Conservation (phyloP, 2,113 vertebrate species). For the Colaptes auratus region DNA sequence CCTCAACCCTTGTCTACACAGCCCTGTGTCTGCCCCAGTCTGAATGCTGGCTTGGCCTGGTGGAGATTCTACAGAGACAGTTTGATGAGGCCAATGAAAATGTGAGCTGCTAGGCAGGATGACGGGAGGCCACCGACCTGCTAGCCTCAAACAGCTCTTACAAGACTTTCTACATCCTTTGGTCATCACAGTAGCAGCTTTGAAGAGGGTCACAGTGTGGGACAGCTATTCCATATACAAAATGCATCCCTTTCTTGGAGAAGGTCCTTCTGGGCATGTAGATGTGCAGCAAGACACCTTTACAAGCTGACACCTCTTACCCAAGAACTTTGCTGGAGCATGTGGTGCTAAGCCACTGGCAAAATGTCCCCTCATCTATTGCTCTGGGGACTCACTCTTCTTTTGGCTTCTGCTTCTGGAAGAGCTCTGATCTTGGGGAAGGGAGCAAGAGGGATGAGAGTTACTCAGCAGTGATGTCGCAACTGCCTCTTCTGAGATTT, state of each 20-base stretch:
- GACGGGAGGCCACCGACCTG: neutral
- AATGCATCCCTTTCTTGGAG: neutral
- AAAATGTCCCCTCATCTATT: neutral
- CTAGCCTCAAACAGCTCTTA: neutral
- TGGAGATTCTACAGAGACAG: neutral
- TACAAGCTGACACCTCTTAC: neutral
- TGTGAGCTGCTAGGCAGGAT: fast-evolving
- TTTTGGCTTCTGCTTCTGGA: neutral
- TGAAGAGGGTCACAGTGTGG: neutral
- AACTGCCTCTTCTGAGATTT: neutral
- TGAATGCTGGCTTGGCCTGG: neutral
- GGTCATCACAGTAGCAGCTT: neutral
- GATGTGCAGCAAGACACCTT: neutral
- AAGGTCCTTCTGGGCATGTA: neutral
- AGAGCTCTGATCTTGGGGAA: neutral
- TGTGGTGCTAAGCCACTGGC: neutral
- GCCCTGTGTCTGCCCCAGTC: neutral
- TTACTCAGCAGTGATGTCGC: neutral
- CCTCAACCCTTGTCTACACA: neutral
- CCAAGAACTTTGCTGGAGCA: neutral
- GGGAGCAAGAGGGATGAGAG: neutral
- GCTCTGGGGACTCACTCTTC: neutral
- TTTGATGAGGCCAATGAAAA: neutral
- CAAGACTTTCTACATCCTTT: neutral
- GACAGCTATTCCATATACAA: neutral